Conservation (phyloP, 2,888 invertebrate genomes). For the Tetragonula carbonaria region DNA sequence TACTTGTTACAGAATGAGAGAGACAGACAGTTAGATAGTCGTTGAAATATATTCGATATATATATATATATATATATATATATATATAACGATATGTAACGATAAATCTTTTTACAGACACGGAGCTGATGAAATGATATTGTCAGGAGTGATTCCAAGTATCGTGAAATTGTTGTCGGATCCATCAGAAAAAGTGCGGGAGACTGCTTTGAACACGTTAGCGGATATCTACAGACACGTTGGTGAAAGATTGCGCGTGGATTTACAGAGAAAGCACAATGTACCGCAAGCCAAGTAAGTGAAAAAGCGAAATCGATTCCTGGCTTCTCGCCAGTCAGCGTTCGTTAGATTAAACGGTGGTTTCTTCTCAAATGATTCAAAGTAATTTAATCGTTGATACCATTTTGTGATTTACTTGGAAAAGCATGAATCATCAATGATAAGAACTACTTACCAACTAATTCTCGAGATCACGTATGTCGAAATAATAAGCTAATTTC, state of each 20-base stretch:
- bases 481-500: neutral
- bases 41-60: neutral
- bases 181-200: conserved; percentile 94
- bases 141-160: conserved; percentile 92
- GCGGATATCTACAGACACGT: conserved; percentile 97
- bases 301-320: conserved; percentile 56
- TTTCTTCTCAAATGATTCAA: neutral
- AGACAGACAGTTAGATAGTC: neutral
- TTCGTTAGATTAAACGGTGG: neutral
- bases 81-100: no score
- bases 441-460: neutral
- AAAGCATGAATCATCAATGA: neutral
- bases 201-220: conserved; percentile 93
- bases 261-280: conserved; percentile 92
- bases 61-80: no score
- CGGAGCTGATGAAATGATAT: conserved; percentile 92
- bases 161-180: conserved; percentile 94
- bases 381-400: neutral
- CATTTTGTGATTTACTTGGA: neutral
- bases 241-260: conserved; percentile 93
- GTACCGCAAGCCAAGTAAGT: conserved; percentile 89
- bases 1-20: neutral
- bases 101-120: conserved; percentile 86
- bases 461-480: neutral
- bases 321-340: conserved; percentile 20